phyloP scores from a whole-genome alignment of 2,797 vertebrate genomes.

The Sebastes minor region DNA sequence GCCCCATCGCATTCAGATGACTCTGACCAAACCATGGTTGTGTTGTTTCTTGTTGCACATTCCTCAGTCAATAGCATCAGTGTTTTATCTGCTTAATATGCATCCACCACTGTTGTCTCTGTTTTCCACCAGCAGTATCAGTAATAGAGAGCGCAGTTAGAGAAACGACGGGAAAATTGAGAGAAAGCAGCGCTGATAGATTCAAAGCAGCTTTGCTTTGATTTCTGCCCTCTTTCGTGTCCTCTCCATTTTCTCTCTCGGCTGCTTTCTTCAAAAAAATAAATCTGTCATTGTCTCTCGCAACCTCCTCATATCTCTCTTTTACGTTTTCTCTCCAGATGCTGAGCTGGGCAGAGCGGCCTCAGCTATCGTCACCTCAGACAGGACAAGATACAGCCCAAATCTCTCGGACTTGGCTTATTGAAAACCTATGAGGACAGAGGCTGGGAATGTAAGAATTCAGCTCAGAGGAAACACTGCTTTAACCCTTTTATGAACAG shows the following conservation, averaged over 20 bases:
- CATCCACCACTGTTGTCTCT: slow-evolving; percentile 9
- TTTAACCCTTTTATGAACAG: slow-evolving; percentile 23
- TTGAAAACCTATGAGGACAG: slow-evolving; percentile 36
- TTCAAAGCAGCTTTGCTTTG: slow-evolving; percentile 19
- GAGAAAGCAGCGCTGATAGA: not conserved
- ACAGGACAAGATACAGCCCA: slow-evolving; percentile 57
- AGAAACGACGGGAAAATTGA: not conserved
- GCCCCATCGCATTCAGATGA: slow-evolving; percentile 43
- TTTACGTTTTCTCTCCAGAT: slow-evolving; percentile 44
- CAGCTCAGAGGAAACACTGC: slow-evolving; percentile 31
- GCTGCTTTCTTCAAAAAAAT: not conserved
- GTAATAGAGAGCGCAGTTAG: not conserved
- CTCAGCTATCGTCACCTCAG: slow-evolving; percentile 39
- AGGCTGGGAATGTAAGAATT: slow-evolving; percentile 48
- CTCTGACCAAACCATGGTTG: slow-evolving; percentile 44
- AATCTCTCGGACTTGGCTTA: slow-evolving; percentile 36
- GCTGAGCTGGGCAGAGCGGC: slow-evolving; percentile 43
- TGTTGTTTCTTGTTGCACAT: slow-evolving; percentile 52
- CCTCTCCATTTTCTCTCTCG: slow-evolving; percentile 7
- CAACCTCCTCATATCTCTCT: slow-evolving; percentile 10
- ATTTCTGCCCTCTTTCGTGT: not conserved
- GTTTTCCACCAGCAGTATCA: slow-evolving; percentile 17
- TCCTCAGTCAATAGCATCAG: slow-evolving; percentile 57
- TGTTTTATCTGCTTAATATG: slow-evolving; percentile 48
- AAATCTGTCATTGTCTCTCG: slow-evolving; percentile 12